Percentiles rank a stretch among this genome's conserved stretches.
These are phyloP conservation scores for Enteromius fasciolatus DNA, from an alignment of 2,797 vertebrate species.

Conservation along the genomic window DNA sequence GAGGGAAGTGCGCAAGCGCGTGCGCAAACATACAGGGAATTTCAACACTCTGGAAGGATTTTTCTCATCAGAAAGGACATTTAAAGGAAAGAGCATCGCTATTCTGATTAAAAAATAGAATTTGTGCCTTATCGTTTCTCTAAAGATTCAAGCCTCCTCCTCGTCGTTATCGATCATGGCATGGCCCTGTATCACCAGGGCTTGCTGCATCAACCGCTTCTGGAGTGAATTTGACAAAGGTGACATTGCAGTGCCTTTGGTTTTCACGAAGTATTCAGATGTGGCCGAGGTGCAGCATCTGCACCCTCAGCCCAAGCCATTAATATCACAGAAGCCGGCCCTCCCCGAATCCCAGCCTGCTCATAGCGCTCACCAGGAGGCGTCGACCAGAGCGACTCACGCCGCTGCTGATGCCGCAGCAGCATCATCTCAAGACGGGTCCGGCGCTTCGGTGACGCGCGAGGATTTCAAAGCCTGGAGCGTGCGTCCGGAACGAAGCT, in stretches of 20 bases:
- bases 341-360: constrained; percentile 85
- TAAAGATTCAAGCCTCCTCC: not conserved
- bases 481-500: constrained; percentile 90
- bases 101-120: not conserved
- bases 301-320: constrained; percentile 74
- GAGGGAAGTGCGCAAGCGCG: constrained; percentile 34
- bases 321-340: constrained; percentile 69
- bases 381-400: constrained; percentile 71
- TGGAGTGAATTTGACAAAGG: constrained; percentile 97
- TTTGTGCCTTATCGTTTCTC: constrained; percentile 24
- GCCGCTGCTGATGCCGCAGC: constrained; percentile 70
- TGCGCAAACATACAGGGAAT: not conserved
- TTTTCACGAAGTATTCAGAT: constrained; percentile 94
- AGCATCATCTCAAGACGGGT: constrained; percentile 66
- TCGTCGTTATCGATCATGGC: constrained; percentile 80
- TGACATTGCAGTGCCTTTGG: constrained; percentile 95
- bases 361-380: constrained; percentile 73
- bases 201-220: constrained; percentile 97
- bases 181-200: constrained; percentile 97
- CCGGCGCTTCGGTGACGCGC: constrained; percentile 89
- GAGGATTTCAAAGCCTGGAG: constrained; percentile 95
- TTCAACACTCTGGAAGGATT: constrained; percentile 8
- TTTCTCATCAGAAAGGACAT: not conserved
- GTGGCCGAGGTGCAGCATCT: constrained; percentile 85
- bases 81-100: not conserved